Evolutionary conservation across 2,888 invertebrate genomes (phyloP), one percentile per base, ranked within the genome.

Genomic region (Ectemnius lituratus): DNA sequence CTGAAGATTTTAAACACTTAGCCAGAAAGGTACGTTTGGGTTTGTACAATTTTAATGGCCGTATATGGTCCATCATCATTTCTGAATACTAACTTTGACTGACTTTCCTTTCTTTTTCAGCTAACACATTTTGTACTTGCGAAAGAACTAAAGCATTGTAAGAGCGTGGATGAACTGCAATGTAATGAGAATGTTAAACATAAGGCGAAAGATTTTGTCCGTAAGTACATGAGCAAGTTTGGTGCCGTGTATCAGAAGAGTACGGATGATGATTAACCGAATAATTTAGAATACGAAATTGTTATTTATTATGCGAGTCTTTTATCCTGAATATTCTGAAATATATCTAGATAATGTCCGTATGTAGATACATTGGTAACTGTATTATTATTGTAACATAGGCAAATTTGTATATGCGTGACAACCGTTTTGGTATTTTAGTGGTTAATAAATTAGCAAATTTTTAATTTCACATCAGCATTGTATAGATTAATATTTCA

Each of bases 161-260:
- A 95, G 77, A 95, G 95, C 58, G 95, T 96, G 2, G 96, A 97
- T 79, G 97, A 97, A 85, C 91, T 98, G 63, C 94, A 96, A 65
- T 97, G 97, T 85, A 97, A 96, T 49, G 97, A 97, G 82, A 97
- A 97, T 71, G 98, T 99, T 6, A 97, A 97, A 85, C 95, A 96
- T 84, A 99, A 99, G 91, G 97, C 98, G 20, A 96, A 96, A 90
- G 98, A 97, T 91, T 99, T 97, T 91, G 97, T 99, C 69, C 95
- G 94, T 87, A 98, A 98, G 89, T 99, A 99, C 91, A 99, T 99
- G 99, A 94, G 95, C 27, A 98, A 98, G 91, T 98, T 97, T 91
- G 98, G 97, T 0, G 94, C 95, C 1, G 93, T 95, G 45, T 97
- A 97, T 91, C 93, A 93, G 78, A 92, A 95, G 80, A 94, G 94